These are phyloP conservation scores for Oxystoma pomonae DNA, from an alignment of 2,888 invertebrate species.

Conservation along the genomic window DNA sequence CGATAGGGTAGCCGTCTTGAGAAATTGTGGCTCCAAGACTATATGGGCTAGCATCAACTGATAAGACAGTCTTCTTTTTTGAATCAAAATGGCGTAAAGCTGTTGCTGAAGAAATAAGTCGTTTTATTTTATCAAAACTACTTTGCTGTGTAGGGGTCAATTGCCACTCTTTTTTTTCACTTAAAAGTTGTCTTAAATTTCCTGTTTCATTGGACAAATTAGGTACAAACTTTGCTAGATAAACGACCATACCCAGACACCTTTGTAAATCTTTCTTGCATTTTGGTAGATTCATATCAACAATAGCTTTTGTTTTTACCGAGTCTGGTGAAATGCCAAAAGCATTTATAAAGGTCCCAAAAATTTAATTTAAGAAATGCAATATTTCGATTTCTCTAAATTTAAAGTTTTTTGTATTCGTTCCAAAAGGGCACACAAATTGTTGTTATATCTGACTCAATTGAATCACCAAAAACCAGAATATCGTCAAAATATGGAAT, in stretches of 20 bases:
- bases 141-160: slow-evolving; percentile 15
- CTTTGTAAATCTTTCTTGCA: slow-evolving; percentile 15
- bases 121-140: slow-evolving; percentile 13
- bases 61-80: slow-evolving; percentile 13
- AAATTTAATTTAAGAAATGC: too few species aligned
- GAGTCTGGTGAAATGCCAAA: background rate
- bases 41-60: slow-evolving; percentile 21
- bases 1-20: slow-evolving; percentile 3
- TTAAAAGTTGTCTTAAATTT: slow-evolving; percentile 12
- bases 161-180: slow-evolving; percentile 14
- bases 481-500: slow-evolving; percentile 17
- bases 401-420: too few species aligned
- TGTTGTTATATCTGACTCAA: slow-evolving; percentile 3
- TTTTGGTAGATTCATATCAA: background rate
- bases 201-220: slow-evolving; percentile 16
- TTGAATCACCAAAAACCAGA: slow-evolving; percentile 11
- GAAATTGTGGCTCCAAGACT: slow-evolving; percentile 18
- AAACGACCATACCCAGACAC: slow-evolving; percentile 19
- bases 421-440: background rate
- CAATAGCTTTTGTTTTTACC: background rate
- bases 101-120: slow-evolving; percentile 6
- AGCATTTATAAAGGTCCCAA: too few species aligned
- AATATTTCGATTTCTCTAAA: too few species aligned
- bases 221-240: slow-evolving; percentile 16
- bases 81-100: slow-evolving; percentile 10